A percentile compares a stretch with the other conserved stretches of the same genome.
phyloP scores from a whole-genome alignment of 2,797 vertebrate species.

The Tauraco hartlaubi region DNA sequence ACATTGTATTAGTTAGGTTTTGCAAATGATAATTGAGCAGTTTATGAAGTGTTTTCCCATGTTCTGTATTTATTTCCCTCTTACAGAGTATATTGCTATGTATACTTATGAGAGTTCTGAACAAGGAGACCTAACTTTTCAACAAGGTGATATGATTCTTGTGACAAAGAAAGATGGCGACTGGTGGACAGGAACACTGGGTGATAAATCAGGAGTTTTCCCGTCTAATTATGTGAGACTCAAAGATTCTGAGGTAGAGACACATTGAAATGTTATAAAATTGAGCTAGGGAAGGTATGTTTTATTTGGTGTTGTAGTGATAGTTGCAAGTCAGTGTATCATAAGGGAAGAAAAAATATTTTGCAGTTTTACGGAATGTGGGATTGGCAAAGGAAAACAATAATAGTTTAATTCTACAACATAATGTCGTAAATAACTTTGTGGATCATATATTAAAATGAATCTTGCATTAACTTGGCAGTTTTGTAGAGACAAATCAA shows the following conservation, averaged over 20 bases:
- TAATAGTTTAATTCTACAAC: background rate
- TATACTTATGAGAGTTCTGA: conserved; percentile 99
- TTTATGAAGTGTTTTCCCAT: background rate
- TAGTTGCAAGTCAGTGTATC: background rate
- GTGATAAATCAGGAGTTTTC: conserved; percentile 94
- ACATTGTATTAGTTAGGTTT: background rate
- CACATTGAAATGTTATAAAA: conserved; percentile 1
- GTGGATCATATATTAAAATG: background rate
- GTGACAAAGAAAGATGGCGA: conserved; percentile 98
- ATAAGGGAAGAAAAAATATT: background rate
- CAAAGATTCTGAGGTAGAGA: conserved; percentile 89
- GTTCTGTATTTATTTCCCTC: conserved; percentile 62
- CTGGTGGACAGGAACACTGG: conserved; percentile 96
- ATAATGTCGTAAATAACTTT: background rate
- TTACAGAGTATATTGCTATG: conserved; percentile 95
- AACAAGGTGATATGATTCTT: conserved; percentile 95
- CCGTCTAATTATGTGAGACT: conserved; percentile 98
- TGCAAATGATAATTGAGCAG: background rate
- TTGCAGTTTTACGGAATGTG: background rate
- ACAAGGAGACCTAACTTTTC: conserved; percentile 98
- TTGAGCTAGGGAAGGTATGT: background rate
- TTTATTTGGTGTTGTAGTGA: background rate
- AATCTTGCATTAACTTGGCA: background rate
- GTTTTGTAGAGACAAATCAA: background rate
- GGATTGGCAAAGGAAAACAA: background rate